A percentile compares a stretch with the other conserved stretches of the same genome.
phyloP scores from a whole-genome alignment of 2,888 invertebrate genomes.

The Empis stercorea region DNA sequence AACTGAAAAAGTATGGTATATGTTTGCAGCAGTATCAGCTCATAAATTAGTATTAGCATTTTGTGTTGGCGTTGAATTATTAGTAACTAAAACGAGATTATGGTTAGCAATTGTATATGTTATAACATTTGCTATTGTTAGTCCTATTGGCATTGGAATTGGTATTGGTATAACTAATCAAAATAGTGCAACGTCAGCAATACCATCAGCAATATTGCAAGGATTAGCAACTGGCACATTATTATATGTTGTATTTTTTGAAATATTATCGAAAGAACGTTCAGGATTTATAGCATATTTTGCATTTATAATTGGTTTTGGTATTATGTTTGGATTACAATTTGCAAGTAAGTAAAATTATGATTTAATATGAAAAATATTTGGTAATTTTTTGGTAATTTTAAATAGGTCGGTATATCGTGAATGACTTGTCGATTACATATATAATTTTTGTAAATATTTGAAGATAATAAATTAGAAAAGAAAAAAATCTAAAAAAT shows the following conservation, averaged over 20 bases:
- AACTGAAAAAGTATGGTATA: slow-evolving; percentile 52
- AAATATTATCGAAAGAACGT: slow-evolving; percentile 54
- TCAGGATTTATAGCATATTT: slow-evolving; percentile 51
- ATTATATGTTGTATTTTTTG: slow-evolving; percentile 93
- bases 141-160: slow-evolving; percentile 67
- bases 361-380: too few species aligned
- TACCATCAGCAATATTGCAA: slow-evolving; percentile 54
- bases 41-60: slow-evolving; percentile 81
- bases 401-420: too few species aligned
- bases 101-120: slow-evolving; percentile 52
- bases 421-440: too few species aligned
- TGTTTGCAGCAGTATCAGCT: slow-evolving; percentile 71
- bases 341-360: not conserved
- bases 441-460: too few species aligned
- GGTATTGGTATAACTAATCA: slow-evolving; percentile 52
- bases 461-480: too few species aligned
- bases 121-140: slow-evolving; percentile 63
- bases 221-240: slow-evolving; percentile 87
- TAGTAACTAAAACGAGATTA: slow-evolving; percentile 53
- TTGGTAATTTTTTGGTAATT: too few species aligned
- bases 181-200: slow-evolving; percentile 44
- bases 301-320: slow-evolving; percentile 55
- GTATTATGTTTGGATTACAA: slow-evolving; percentile 58
- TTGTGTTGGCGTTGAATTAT: slow-evolving; percentile 73
- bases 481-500: too few species aligned